phyloP scores from a whole-genome alignment of 2,113 vertebrate species.

The Dipodomys spectabilis region DNA sequence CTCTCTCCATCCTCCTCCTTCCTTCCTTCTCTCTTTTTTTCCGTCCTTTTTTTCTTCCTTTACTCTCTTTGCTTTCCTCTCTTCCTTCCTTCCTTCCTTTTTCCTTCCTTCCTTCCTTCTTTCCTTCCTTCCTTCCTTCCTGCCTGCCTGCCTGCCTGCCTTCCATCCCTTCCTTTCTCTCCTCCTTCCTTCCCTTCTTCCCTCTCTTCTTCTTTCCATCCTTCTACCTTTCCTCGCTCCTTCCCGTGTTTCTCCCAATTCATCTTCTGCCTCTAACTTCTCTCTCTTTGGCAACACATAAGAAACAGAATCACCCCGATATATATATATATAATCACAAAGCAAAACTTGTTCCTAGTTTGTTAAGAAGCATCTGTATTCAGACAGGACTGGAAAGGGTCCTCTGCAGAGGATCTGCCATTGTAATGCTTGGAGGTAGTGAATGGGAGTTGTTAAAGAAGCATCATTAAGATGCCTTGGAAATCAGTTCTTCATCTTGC shows the following conservation, averaged over 20 bases:
- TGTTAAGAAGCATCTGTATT: neutral
- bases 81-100: too few species aligned
- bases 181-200: too few species aligned
- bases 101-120: neutral
- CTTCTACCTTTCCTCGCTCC: too few species aligned
- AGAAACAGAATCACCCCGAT: neutral
- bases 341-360: too few species aligned
- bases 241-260: too few species aligned
- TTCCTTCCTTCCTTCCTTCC: neutral
- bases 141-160: neutral
- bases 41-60: too few species aligned
- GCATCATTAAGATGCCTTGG: conserved; percentile 76
- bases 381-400: conserved; percentile 66
- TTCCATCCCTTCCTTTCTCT: too few species aligned
- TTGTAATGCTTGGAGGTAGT: conserved; percentile 84
- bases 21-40: too few species aligned
- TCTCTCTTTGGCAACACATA: neutral
- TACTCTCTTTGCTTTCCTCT: too few species aligned
- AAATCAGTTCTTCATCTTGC: conserved; percentile 82
- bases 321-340: too few species aligned
- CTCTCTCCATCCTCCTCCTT: neutral
- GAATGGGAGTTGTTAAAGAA: conserved; percentile 85
- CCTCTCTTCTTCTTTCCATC: too few species aligned
- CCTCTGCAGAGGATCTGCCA: conserved; percentile 81
- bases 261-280: too few species aligned